Conservation (phyloP, 2,888 invertebrate genomes). For the Drosophila percnosoma region DNA sequence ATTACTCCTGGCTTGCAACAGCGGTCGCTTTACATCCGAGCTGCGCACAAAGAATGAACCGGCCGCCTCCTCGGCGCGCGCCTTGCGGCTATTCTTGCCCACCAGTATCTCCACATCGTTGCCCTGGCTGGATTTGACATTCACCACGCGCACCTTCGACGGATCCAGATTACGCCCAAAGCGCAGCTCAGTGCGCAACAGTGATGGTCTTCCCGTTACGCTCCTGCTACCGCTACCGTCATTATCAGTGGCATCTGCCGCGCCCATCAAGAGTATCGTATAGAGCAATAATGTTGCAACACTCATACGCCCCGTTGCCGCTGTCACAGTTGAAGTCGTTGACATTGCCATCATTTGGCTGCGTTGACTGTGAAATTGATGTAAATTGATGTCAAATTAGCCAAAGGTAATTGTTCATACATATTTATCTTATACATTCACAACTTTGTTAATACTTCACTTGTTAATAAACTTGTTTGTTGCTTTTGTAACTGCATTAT, state of each 20-base stretch:
- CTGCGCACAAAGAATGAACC: slow-evolving; percentile 76
- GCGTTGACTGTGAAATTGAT: slow-evolving; percentile 56
- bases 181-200: slow-evolving; percentile 90
- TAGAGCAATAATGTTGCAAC: slow-evolving; percentile 33
- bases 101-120: slow-evolving; percentile 89
- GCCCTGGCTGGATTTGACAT: slow-evolving; percentile 91
- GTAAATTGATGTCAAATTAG: slow-evolving; percentile 45
- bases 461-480: background rate
- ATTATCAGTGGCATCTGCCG: slow-evolving; percentile 30
- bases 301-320: slow-evolving; percentile 34
- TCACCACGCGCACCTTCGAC: slow-evolving; percentile 90
- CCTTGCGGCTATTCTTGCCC: slow-evolving; percentile 80
- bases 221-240: slow-evolving; percentile 13
- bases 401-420: slow-evolving; percentile 37
- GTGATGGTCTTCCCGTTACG: slow-evolving; percentile 85
- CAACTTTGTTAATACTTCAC: background rate
- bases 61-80: slow-evolving; percentile 63
- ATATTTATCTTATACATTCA: background rate
- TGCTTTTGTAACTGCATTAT: background rate
- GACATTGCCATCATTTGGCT: slow-evolving; percentile 44
- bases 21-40: slow-evolving; percentile 59
- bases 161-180: slow-evolving; percentile 92
- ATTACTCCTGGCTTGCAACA: slow-evolving; percentile 28
- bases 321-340: slow-evolving; percentile 30
- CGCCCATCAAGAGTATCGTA: slow-evolving; percentile 30